Evolutionary conservation across 1,140 invertebrate species (phyloP).

Genomic region (Psilanteris sp.): DNA sequence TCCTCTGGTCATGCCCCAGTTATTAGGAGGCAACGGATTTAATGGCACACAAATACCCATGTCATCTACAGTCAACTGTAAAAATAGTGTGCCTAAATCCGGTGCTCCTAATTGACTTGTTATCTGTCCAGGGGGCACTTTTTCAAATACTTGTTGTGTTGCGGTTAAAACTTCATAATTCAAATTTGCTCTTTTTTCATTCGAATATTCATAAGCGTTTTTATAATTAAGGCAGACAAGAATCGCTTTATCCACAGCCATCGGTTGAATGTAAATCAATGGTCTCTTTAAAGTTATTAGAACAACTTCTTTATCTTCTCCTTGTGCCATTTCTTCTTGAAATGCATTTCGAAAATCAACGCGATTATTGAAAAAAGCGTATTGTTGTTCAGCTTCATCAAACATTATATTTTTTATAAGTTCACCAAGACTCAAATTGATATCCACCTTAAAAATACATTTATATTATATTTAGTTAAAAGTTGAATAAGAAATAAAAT

Average conservation of each 20-base stretch:
- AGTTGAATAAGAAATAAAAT: too few species aligned
- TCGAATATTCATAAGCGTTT: slow-evolving; percentile 99
- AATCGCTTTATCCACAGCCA: slow-evolving; percentile 97
- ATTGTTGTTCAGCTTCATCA: slow-evolving; percentile 97
- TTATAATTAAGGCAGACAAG: slow-evolving; percentile 99
- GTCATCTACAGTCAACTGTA: slow-evolving; percentile 97
- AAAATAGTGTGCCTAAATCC: slow-evolving; percentile 92
- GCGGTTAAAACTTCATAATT: slow-evolving; percentile 92
- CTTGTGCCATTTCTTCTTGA: slow-evolving; percentile 93
- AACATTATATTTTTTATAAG: slow-evolving; percentile 95
- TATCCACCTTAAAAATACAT: too few species aligned
- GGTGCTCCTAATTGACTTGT: slow-evolving; percentile 86
- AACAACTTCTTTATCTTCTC: slow-evolving; percentile 96
- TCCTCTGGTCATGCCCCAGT: slow-evolving; percentile 83
- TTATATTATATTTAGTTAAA: too few species aligned
- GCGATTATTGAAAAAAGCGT: slow-evolving; percentile 97
- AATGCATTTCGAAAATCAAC: slow-evolving; percentile 91
- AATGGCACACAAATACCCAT: slow-evolving; percentile 97
- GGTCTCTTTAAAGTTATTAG: slow-evolving; percentile 94
- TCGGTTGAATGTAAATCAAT: slow-evolving; percentile 95
- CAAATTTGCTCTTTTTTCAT: slow-evolving; percentile 93
- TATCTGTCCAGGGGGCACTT: slow-evolving; percentile 88
- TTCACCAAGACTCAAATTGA: slow-evolving; percentile 97
- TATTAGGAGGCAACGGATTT: slow-evolving; percentile 86
- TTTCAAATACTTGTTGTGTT: slow-evolving; percentile 88